Base-by-base conservation (phyloP, 2,113 vertebrate species). In the Callopanchax toddi region DNA sequence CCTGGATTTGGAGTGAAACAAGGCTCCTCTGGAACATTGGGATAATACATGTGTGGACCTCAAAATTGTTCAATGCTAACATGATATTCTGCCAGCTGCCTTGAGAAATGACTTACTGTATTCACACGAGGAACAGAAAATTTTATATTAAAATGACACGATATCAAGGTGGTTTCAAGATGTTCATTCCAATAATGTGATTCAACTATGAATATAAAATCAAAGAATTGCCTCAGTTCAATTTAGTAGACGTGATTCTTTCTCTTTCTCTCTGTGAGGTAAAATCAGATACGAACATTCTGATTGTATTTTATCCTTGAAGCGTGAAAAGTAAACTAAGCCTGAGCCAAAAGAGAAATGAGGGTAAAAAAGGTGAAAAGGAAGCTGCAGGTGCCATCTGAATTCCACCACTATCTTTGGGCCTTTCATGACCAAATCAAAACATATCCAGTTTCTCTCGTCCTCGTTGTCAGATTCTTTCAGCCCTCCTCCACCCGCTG, bases 391-490 rank as follows among this genome's bases (percentile, higher is more conserved):
- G 85, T 81, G 76, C 76, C 77, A 87, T 58, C 62, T 61, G 76
- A 56, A 84, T 77, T 86, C 84, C 81, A 67, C 48, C 55, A 59
- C 76, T 49, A 56, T 71, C 66, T 75, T 83, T 66, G 59, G 75
- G 80, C 67, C 65, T 81, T 82, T 82, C 82, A 86, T 52, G 65
- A 85, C 78, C 71, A 59, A 86, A 84, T 89, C 85, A 86, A 87
- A 90, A 87, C 83, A 88, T 70, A 69, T 23, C 71, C 74, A 37
- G 37, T 59, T 58, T 72, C 36, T 78, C 69, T 67, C 29, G 7
- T 71, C 74, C 65, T 84, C 61, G 66, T 60, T 72, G 75, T 83
- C 63, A 74, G 54, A 50, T 32, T 50, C 37, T 79, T 79, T 20
- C 65, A 11, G 10, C 11, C 60, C 26, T n/a, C 67, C 37, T 63